Evolutionary conservation across 2,113 vertebrate species (phyloP).

Genomic region (Romanogobio albipinnatus): DNA sequence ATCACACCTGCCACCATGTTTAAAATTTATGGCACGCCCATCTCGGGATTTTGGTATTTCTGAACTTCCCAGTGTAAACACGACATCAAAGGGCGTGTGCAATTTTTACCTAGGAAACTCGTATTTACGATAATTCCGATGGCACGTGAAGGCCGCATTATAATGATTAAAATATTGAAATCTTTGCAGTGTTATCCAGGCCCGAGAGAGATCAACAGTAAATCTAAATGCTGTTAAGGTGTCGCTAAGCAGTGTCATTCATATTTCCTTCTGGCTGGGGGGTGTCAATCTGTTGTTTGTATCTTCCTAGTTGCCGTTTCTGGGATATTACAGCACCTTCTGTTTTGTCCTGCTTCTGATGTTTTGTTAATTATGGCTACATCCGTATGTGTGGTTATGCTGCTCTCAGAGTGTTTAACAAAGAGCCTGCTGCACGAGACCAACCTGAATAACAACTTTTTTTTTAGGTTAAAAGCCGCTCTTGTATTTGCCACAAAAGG

Average conservation of each 20-base stretch:
- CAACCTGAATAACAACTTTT: slow-evolving; percentile 55
- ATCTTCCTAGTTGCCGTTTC: background rate
- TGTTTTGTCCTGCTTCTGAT: background rate
- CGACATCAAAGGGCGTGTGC: no score
- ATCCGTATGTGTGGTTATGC: background rate
- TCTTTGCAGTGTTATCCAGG: slow-evolving; percentile 56
- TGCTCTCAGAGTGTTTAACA: slow-evolving; percentile 34
- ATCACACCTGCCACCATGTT: no score
- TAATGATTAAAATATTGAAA: slow-evolving; percentile 56
- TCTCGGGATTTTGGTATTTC: no score
- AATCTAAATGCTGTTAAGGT: slow-evolving; percentile 61
- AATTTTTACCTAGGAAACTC: no score
- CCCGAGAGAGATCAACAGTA: slow-evolving; percentile 62
- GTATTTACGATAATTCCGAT: no score
- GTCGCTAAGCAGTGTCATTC: slow-evolving; percentile 62
- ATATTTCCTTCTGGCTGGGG: slow-evolving; percentile 57
- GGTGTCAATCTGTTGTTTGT: slow-evolving; percentile 56
- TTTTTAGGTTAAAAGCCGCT: background rate
- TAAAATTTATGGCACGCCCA: no score
- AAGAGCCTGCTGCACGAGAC: slow-evolving; percentile 58
- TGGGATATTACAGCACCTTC: background rate
- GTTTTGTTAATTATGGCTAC: slow-evolving; percentile 14
- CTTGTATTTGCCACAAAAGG: background rate
- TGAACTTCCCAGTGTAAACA: no score
- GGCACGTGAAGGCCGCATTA: background rate